Evolutionary conservation across 2,797 vertebrate species (phyloP), one percentile per base, ranked within the genome.

Genomic region (Characodon lateralis): DNA sequence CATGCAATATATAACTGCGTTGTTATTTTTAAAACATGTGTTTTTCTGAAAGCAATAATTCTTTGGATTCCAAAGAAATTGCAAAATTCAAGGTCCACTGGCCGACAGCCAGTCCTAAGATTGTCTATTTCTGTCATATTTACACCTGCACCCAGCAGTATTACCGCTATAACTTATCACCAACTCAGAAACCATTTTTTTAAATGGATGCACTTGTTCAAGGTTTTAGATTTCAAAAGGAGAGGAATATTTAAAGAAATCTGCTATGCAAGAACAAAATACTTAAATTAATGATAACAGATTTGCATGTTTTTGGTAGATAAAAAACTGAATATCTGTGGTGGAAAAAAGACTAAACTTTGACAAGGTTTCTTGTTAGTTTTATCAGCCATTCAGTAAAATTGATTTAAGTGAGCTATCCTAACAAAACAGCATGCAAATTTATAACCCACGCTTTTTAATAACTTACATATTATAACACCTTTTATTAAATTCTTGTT

Each of bases 261-360:
- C 2, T 55, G 41, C 61, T 74, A 5, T 79, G 61, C 50, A 0
- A 22, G 58, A 69, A 51, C 56, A 77, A 81, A 80, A 18, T 51
- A 26, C 14, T 81, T 86, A 58, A 84, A 83, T 74, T 22, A 73
- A 73, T 82, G 24, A 84, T 74, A 69, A 77, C 53, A 61, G 13
- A 58, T 58, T 65, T 39, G 22, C 39, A 85, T 72, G 72, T 39
- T 68, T 39, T 26, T 41, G 18, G 71, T 41, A 53, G 66, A n/a
- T 68, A 6, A 78, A 61, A 26, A 66, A 56, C 71, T 35, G 51
- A 68, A 63, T 48, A 81, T 80, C 50, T 82, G 79, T 77, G 74
- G 76, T 73, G 79, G 84, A 76, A 72, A 55, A 65, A 72, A 74
- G 13, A 76, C 2, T 0, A 46, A 39, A 80, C 61, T 78, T 51